Evolutionary conservation across 2,888 invertebrate species (phyloP).

Genomic region (Drosophila mulleri): DNA sequence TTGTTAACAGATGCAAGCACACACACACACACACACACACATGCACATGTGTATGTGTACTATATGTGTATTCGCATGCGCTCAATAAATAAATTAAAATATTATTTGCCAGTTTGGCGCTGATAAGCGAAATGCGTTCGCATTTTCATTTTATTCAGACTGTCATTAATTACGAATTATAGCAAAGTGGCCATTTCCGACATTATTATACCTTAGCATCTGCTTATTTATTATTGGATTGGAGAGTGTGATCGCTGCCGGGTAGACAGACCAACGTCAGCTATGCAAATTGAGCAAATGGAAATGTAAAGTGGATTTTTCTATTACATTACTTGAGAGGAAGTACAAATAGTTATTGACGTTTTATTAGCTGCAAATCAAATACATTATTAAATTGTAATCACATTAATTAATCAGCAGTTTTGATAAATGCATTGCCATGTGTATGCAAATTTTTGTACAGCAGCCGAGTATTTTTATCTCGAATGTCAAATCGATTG

Average conservation of each 20-base stretch:
- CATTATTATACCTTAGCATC: not conserved
- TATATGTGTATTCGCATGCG: slow-evolving; percentile 33
- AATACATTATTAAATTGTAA: slow-evolving; percentile 57
- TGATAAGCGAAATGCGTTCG: slow-evolving; percentile 54
- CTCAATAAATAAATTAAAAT: slow-evolving; percentile 76
- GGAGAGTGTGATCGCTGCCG: no score
- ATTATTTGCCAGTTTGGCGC: slow-evolving; percentile 71
- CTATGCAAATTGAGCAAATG: not conserved
- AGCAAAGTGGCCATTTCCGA: slow-evolving; percentile 35
- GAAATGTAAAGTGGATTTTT: not conserved
- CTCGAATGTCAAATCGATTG: slow-evolving; percentile 79
- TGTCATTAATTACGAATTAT: slow-evolving; percentile 22
- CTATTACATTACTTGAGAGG: not conserved
- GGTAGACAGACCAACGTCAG: not conserved
- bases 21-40: not conserved
- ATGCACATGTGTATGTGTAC: not conserved
- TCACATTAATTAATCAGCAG: slow-evolving; percentile 54
- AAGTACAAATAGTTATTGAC: not conserved
- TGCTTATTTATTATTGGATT: not conserved
- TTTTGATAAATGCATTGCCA: slow-evolving; percentile 69
- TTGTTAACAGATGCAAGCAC: slow-evolving; percentile 24
- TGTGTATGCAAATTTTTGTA: slow-evolving; percentile 66
- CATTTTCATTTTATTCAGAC: slow-evolving; percentile 13
- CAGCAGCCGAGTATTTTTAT: slow-evolving; percentile 63
- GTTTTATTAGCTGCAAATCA: slow-evolving; percentile 62